Evolutionary conservation across 2,113 vertebrate genomes (phyloP).

Genomic region (Saguinus imperator): DNA sequence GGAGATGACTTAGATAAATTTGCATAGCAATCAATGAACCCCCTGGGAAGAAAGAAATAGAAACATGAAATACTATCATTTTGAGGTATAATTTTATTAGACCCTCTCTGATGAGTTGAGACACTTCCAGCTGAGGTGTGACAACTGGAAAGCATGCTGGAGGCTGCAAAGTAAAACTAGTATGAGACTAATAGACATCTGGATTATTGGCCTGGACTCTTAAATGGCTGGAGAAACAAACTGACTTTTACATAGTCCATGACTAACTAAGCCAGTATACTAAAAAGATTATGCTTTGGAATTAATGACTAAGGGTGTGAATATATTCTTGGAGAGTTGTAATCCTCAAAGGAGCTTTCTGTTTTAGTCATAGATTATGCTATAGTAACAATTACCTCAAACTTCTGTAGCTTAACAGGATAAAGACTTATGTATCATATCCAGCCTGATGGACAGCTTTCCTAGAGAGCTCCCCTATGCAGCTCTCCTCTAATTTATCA

Average conservation of each 20-base stretch:
- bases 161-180: neutral
- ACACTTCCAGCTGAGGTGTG: neutral
- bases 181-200: neutral
- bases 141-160: neutral
- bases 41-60: neutral
- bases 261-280: neutral
- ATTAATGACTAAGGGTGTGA: neutral
- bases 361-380: neutral
- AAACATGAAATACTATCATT: neutral
- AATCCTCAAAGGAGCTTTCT: neutral
- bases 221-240: neutral
- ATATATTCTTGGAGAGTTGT: conserved; percentile 2
- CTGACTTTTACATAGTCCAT: neutral
- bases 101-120: neutral
- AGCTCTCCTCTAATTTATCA: neutral
- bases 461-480: fast-evolving
- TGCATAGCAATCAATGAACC: neutral
- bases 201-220: neutral
- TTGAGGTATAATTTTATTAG: neutral
- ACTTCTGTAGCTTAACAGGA: neutral
- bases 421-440: neutral
- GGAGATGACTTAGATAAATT: neutral
- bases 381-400: neutral
- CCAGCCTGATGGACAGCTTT: neutral
- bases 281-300: neutral